Evolutionary conservation across 2,888 invertebrate species (phyloP).

Genomic region (Scaptomyza parva): DNA sequence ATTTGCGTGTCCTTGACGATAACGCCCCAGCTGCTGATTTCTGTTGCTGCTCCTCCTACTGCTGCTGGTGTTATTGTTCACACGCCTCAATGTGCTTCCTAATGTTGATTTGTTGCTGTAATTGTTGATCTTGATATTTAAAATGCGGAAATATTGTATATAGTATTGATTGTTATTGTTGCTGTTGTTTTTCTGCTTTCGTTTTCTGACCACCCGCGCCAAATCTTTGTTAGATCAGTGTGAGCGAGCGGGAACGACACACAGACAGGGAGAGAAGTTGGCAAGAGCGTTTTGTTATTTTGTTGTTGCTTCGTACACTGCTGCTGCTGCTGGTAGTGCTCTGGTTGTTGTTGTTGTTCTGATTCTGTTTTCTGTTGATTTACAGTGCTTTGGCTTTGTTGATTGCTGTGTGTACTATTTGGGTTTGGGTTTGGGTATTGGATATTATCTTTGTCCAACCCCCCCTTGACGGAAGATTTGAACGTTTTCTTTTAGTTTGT

Average conservation of each 20-base stretch:
- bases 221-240: conserved; percentile 13
- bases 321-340: conserved; percentile 5
- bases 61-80: conserved; percentile 22
- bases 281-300: conserved; percentile 17
- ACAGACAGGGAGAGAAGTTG: conserved; percentile 3
- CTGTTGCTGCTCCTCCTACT: conserved; percentile 27
- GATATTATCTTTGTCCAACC: conserved; percentile 29
- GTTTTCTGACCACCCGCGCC: conserved; percentile 36
- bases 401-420: conserved; percentile 13
- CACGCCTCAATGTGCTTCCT: conserved; percentile 19
- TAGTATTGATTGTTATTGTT: conserved; percentile 26
- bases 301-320: conserved; percentile 6
- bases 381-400: conserved; percentile 17
- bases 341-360: conserved; percentile 14
- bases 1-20: conserved; percentile 31
- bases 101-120: conserved; percentile 22
- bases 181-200: conserved; percentile 19
- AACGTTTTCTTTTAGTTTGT: conserved; percentile 22
- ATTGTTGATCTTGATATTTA: conserved; percentile 33
- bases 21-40: conserved; percentile 5
- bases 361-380: conserved; percentile 12
- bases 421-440: conserved; percentile 28
- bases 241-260: conserved; percentile 4
- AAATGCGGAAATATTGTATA: conserved; percentile 47
- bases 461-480: conserved; percentile 22